Percentiles rank a stretch among this genome's conserved stretches.
phyloP scores from a whole-genome alignment of 2,888 invertebrate species.

The Noctuana brunneofusca region DNA sequence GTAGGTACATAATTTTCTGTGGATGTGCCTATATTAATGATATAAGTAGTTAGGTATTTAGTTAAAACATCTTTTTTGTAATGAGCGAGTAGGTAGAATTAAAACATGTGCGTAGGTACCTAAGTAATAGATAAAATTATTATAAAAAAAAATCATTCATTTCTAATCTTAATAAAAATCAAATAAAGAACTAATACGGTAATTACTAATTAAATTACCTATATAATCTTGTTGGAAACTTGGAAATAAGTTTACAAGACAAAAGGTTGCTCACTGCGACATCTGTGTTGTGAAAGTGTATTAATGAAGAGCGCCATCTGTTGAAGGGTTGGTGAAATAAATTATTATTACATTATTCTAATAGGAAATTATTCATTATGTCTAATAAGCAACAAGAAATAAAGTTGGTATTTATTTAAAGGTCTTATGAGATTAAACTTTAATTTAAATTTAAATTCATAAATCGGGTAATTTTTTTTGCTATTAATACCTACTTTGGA shows the following conservation, averaged over 20 bases:
- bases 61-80: too few relatives aligned
- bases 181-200: too few relatives aligned
- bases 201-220: too few relatives aligned
- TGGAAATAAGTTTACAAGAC: background rate
- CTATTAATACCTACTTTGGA: too few relatives aligned
- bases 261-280: conserved; percentile 6
- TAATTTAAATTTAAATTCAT: background rate
- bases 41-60: too few relatives aligned
- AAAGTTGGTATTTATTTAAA: background rate
- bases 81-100: too few relatives aligned
- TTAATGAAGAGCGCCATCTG: conserved; percentile 53
- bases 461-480: too few relatives aligned
- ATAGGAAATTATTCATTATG: background rate
- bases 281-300: background rate
- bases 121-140: too few relatives aligned
- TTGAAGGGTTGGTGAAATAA: conserved; percentile 41
- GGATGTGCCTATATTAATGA: too few relatives aligned
- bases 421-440: background rate
- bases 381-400: conserved; percentile 2
- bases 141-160: too few relatives aligned
- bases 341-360: background rate
- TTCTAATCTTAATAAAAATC: too few relatives aligned
- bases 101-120: too few relatives aligned
- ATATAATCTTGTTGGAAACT: background rate
- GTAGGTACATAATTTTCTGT: background rate